phyloP scores from a whole-genome alignment of 2,888 invertebrate species.

The Cosmia trapezina region DNA sequence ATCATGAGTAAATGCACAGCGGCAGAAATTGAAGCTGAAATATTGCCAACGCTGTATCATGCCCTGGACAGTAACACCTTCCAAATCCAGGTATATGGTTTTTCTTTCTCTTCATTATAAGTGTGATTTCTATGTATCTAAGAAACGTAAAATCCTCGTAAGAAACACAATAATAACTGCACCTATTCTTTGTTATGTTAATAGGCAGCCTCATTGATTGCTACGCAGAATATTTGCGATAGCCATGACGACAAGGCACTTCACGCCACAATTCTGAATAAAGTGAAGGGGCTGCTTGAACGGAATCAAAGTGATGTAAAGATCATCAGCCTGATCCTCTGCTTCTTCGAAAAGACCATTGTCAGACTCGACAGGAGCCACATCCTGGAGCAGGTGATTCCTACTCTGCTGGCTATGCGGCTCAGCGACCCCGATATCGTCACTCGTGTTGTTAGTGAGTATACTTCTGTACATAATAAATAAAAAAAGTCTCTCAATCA shows the following conservation, averaged over 20 bases:
- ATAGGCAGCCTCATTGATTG: conserved; percentile 96
- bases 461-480: conserved; percentile 58
- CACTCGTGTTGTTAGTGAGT: conserved; percentile 98
- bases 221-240: conserved; percentile 96
- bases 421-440: conserved; percentile 97
- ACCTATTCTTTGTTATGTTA: conserved; percentile 1
- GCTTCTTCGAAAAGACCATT: conserved; percentile 95
- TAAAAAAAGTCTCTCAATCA: background rate
- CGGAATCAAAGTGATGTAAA: conserved; percentile 95
- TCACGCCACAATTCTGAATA: conserved; percentile 94
- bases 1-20: conserved; percentile 96
- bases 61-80: conserved; percentile 97
- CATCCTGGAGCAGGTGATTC: conserved; percentile 97
- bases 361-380: conserved; percentile 96
- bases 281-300: conserved; percentile 95
- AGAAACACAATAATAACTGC: background rate
- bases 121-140: background rate
- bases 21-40: conserved; percentile 94
- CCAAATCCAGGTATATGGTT: conserved; percentile 95
- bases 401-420: conserved; percentile 95
- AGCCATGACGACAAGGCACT: conserved; percentile 95
- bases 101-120: background rate
- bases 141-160: background rate
- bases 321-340: conserved; percentile 94
- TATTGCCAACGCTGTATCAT: conserved; percentile 96